Conservation (phyloP, 1,140 invertebrate genomes). For the Drosophila sp. region DNA sequence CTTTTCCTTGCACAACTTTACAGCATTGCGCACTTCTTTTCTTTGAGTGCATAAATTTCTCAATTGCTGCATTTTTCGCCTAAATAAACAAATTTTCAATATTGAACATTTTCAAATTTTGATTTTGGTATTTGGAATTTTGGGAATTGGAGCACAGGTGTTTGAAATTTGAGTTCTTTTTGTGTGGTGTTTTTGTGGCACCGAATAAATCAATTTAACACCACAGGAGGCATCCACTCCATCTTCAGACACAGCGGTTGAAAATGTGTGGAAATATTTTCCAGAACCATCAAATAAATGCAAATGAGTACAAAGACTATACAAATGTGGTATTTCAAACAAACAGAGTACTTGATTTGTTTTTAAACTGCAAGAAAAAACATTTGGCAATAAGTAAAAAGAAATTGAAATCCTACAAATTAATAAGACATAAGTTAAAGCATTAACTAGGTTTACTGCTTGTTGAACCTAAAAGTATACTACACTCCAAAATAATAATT, state of each 20-base stretch:
- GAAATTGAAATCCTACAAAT: not conserved
- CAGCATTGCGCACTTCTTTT: conserved; percentile 21
- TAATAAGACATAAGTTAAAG: not conserved
- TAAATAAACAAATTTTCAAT: conserved; percentile 59
- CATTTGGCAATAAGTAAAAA: not conserved
- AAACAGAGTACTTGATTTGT: conserved; percentile 2
- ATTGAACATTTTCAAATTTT: conserved; percentile 18
- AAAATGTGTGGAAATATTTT: conserved; percentile 25
- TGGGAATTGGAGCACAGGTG: conserved; percentile 72
- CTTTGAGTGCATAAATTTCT: conserved; percentile 5
- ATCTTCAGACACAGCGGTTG: conserved; percentile 3
- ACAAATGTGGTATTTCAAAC: conserved; percentile 1
- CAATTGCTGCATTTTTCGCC: conserved; percentile 36
- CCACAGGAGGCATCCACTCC: not conserved
- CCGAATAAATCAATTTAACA: conserved; percentile 22
- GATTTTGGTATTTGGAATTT: conserved; percentile 11
- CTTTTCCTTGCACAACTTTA: conserved; percentile 31
- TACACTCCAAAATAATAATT: not conserved
- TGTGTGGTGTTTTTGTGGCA: conserved; percentile 29
- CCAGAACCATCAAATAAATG: conserved; percentile 4
- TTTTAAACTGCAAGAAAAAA: conserved; percentile 1
- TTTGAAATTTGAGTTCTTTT: conserved; percentile 29
- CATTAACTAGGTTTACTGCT: not conserved
- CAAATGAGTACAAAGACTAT: not conserved
- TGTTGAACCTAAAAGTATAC: not conserved